Evolutionary conservation across 2,113 vertebrate species (phyloP).

Genomic region (Neotragus moschatus): DNA sequence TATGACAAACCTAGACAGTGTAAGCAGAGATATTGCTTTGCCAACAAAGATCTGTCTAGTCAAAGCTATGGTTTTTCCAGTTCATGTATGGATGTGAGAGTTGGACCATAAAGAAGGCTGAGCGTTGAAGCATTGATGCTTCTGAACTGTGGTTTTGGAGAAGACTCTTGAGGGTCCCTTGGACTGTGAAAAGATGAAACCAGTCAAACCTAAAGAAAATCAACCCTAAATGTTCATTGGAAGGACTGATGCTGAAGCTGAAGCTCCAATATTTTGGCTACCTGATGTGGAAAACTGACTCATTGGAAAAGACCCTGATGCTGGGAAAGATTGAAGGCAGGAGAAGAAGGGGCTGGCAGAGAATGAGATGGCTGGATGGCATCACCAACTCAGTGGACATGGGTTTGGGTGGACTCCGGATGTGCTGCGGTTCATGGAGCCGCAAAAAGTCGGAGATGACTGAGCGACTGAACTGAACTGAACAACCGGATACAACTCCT

Average conservation of each 20-base stretch:
- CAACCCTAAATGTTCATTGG: not conserved
- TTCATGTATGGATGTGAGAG: not conserved
- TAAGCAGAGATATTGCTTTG: not conserved
- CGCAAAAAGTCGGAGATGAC: rapidly evolving
- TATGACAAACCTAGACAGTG: not conserved
- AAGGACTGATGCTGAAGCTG: not conserved
- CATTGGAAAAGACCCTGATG: not conserved
- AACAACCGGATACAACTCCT: not conserved
- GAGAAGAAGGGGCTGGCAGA: not conserved
- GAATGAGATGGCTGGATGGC: not conserved
- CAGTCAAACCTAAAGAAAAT: no score
- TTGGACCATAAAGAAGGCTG: not conserved
- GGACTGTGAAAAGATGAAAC: no score
- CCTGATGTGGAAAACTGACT: not conserved
- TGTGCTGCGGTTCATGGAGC: rapidly evolving
- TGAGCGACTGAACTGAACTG: not conserved
- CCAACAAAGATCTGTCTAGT: not conserved
- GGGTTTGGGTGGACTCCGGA: not conserved
- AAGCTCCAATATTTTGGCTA: not conserved
- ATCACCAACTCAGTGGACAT: not conserved
- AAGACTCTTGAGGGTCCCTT: no score
- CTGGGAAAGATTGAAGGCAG: not conserved
- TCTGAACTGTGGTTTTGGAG: no score
- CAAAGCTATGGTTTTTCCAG: not conserved
- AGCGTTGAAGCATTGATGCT: no score